Evolutionary conservation across 2,888 invertebrate species (phyloP), one percentile per base, ranked within the genome.

Genomic region (Nemotelus nigrinus): DNA sequence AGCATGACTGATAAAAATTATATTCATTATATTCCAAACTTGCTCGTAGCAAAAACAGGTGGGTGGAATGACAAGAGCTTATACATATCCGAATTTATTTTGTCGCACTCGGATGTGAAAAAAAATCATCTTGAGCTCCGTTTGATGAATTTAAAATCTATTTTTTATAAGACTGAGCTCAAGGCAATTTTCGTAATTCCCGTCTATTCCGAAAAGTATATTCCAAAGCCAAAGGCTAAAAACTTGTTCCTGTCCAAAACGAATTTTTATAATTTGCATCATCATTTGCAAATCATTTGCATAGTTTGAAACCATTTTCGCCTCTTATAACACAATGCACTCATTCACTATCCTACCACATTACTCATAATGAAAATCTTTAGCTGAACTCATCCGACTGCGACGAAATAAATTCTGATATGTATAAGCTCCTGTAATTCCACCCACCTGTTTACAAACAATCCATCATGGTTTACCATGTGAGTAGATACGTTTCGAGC

Each of bases 61-160:
- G 67, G 76, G 76, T 76, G 76, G 76, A 57, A 67, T 53, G 55
- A 76, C 67, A 65, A 65, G 65, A 58, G 77, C 68, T 77, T 77
- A 77, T 47, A 68, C 77, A 53, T 77, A 25, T 25, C 25, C 25
- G 25, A 77, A 77, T 77, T 77, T 77, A 68, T 77, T 77, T 44
- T 63, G 67, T 58, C 58, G 68, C 64, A 58, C 68, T 67, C 47
- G 68, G 68, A 47, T 77, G 47, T 7, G 50, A 48, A 25, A 25
- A 25, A 5, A 58, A 39, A 58, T 25, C 3, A 25, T 58, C n/a
- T 58, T 58, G 25, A 58, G 2, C 58, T n/a, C 58, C 58, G 39
- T 58, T 10, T 58, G 39, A 58, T 58, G 6, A 58, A 58, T 58
- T 39, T 25, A 25, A 25, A 25, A 25, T 25, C 25, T 25, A 25